phyloP scores from a whole-genome alignment of 2,888 invertebrate species.

The Yponomeuta malinellus region DNA sequence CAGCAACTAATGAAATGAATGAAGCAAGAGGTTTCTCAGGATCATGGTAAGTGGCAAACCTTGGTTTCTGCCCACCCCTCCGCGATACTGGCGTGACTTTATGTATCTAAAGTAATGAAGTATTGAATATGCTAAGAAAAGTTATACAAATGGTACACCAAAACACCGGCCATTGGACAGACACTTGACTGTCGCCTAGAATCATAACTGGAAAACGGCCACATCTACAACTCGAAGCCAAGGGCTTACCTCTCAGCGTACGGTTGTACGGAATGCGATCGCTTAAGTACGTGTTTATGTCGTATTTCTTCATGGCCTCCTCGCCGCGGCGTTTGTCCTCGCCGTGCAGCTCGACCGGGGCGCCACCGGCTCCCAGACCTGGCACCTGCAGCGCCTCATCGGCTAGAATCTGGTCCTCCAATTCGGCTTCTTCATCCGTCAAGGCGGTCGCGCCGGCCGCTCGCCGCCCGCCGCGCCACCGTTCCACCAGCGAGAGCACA shows the following conservation, averaged over 20 bases:
- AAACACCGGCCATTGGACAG: too few relatives aligned
- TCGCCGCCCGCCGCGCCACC: constrained; percentile 61
- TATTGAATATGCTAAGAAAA: too few relatives aligned
- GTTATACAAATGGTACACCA: too few relatives aligned
- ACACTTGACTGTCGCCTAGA: too few relatives aligned
- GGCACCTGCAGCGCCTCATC: constrained; percentile 80
- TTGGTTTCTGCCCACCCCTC: too few relatives aligned
- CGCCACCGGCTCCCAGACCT: constrained; percentile 83
- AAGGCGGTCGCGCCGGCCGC: constrained; percentile 36
- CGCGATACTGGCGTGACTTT: too few relatives aligned
- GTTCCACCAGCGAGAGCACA: constrained; percentile 52
- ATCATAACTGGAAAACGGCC: too few relatives aligned
- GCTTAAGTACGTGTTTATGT: constrained; percentile 91
- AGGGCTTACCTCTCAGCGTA: constrained; percentile 76
- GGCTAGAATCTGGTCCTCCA: constrained; percentile 71
- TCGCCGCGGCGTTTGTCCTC: constrained; percentile 81
- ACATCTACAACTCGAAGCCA: background rate
- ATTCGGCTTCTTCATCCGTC: constrained; percentile 29
- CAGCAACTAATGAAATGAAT: too few relatives aligned
- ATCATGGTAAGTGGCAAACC: too few relatives aligned
- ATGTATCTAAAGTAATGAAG: too few relatives aligned
- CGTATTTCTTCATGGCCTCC: constrained; percentile 85
- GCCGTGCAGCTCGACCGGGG: constrained; percentile 79
- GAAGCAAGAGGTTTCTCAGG: too few relatives aligned
- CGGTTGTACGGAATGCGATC: constrained; percentile 91